These are phyloP conservation scores for Schrankia costaestrigalis DNA, from an alignment of 2,888 invertebrate species.

Conservation along the genomic window DNA sequence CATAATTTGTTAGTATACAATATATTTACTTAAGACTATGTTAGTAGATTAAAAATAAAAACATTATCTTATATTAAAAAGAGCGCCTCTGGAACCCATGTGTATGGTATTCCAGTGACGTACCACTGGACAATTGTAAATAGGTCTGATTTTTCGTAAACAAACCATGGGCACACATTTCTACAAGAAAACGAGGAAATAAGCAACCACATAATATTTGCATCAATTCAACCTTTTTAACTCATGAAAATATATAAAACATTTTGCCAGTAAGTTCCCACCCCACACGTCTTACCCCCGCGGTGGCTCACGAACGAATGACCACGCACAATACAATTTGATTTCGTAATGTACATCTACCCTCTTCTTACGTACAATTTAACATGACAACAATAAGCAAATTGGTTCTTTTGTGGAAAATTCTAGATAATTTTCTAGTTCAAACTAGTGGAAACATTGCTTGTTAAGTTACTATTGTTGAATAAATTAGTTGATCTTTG, in stretches of 20 bases:
- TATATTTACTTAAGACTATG: too few species aligned
- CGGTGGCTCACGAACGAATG: slow-evolving; percentile 55
- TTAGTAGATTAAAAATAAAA: too few species aligned
- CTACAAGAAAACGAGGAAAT: too few species aligned
- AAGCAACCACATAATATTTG: too few species aligned
- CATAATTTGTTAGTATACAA: too few species aligned
- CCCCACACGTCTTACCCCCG: slow-evolving; percentile 46
- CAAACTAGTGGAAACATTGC: slow-evolving; percentile 49
- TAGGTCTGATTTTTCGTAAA: too few species aligned
- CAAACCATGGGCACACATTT: too few species aligned
- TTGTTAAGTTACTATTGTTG: slow-evolving; percentile 37
- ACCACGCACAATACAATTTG: slow-evolving; percentile 62
- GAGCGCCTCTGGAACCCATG: too few species aligned
- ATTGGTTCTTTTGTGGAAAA: slow-evolving; percentile 48
- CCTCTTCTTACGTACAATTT: slow-evolving; percentile 66
- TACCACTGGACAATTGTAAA: too few species aligned
- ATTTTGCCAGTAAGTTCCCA: slow-evolving; percentile 14
- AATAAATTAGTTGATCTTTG: slow-evolving; percentile 27
- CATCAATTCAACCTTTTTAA: neutral
- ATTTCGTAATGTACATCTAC: slow-evolving; percentile 66
- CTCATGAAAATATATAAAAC: slow-evolving; percentile 15
- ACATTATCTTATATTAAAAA: too few species aligned
- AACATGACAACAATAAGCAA: slow-evolving; percentile 55
- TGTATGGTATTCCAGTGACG: too few species aligned
- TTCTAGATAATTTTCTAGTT: slow-evolving; percentile 45